Evolutionary conservation across 2,888 invertebrate genomes (phyloP).

Genomic region (Melieria omissa): DNA sequence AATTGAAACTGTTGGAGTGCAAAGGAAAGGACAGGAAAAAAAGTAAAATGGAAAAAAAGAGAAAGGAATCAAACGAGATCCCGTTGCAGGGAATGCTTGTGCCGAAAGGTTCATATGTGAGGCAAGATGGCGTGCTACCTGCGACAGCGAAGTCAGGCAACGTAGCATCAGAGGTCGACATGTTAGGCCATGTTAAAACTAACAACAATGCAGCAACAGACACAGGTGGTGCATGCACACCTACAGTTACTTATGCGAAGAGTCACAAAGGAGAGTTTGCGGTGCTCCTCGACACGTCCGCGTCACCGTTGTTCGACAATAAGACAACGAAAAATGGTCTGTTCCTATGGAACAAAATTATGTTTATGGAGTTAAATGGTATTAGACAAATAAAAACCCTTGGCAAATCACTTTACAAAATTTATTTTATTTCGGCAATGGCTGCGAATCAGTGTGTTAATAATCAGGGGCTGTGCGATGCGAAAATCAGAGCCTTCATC

Average conservation of each 20-base stretch:
- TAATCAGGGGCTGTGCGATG: neutral
- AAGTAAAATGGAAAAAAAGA: no score
- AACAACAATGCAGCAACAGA: no score
- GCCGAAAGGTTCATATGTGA: no score
- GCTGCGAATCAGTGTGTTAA: neutral
- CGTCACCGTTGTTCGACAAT: neutral
- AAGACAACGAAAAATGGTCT: neutral
- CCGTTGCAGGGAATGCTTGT: no score
- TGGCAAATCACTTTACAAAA: neutral
- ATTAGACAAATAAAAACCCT: neutral
- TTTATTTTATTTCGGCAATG: neutral
- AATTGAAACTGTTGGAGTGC: no score
- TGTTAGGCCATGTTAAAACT: no score
- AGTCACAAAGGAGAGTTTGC: neutral
- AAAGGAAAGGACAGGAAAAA: no score
- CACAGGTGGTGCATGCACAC: no score
- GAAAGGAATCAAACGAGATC: no score
- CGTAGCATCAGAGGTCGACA: no score
- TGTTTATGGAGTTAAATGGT: neutral
- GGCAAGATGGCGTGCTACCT: no score
- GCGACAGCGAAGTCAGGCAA: no score
- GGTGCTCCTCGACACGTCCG: neutral
- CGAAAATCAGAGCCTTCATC: conserved; percentile 6
- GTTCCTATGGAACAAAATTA: neutral
- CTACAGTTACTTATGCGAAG: neutral